Percentiles rank a stretch among this genome's conserved stretches.
phyloP scores from a whole-genome alignment of 2,888 invertebrate genomes.

The Mycalesis mineus region DNA sequence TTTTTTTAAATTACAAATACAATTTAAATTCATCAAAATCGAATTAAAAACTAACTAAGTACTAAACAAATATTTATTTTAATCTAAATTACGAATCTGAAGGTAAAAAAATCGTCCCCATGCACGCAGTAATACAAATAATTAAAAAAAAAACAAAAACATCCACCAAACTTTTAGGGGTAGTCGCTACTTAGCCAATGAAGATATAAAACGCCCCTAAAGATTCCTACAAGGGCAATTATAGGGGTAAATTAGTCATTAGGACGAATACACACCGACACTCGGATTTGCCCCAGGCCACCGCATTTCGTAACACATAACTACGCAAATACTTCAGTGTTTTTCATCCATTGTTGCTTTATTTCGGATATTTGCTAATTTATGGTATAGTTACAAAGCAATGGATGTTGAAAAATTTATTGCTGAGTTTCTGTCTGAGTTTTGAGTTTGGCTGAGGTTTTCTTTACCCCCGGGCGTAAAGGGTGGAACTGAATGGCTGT shows the following conservation, averaged over 20 bases:
- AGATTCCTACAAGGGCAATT: conserved; percentile 41
- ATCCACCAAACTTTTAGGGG: conserved; percentile 5
- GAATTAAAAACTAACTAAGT: no score
- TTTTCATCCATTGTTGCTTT: conserved; percentile 23
- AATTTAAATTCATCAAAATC: no score
- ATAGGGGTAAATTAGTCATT: conserved; percentile 41
- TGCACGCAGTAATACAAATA: neutral
- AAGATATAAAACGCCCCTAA: conserved; percentile 33
- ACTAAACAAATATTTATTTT: no score
- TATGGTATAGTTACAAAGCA: neutral
- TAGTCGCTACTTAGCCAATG: conserved; percentile 28
- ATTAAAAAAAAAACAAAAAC: neutral
- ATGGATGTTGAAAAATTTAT: neutral
- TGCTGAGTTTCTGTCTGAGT: neutral
- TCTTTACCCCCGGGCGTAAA: conserved; percentile 30
- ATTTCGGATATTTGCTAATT: neutral
- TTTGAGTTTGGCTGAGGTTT: conserved; percentile 15
- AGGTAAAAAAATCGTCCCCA: neutral
- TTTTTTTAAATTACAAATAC: no score
- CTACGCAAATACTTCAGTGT: neutral
- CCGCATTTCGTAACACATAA: conserved; percentile 19
- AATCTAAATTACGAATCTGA: no score
- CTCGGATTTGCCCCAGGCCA: conserved; percentile 34
- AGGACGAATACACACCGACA: conserved; percentile 32
- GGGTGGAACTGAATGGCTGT: conserved; percentile 30